Conservation (phyloP, 2,797 vertebrate species). For the Borostomias antarcticus region DNA sequence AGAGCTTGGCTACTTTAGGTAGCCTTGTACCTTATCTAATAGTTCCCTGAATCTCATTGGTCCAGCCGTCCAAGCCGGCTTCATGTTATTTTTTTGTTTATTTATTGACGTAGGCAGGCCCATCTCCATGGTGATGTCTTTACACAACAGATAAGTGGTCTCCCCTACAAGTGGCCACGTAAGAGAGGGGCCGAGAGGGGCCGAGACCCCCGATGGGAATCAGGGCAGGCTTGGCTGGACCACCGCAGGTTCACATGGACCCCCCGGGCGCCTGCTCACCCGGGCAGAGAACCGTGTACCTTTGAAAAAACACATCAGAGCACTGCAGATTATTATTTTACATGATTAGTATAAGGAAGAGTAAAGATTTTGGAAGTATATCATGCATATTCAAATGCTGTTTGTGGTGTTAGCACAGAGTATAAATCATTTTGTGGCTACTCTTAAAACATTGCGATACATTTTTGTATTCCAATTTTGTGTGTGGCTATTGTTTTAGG, state of each 20-base stretch:
- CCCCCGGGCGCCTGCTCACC: no score
- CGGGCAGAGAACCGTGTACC: no score
- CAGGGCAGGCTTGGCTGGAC: slow-evolving; percentile 30
- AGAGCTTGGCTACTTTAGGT: slow-evolving; percentile 15
- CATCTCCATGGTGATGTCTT: slow-evolving; percentile 74
- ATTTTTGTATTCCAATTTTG: not conserved
- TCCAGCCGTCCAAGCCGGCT: slow-evolving; percentile 35
- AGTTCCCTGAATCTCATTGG: slow-evolving; percentile 10
- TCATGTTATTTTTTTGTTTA: slow-evolving; percentile 58
- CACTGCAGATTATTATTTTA: no score
- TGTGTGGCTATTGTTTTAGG: not conserved
- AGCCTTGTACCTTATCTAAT: slow-evolving; percentile 31
- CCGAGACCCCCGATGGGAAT: slow-evolving; percentile 39
- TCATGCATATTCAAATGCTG: slow-evolving; percentile 1
- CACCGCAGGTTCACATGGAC: slow-evolving; percentile 18
- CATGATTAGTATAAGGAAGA: no score
- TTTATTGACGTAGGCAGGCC: slow-evolving; percentile 66
- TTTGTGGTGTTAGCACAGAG: slow-evolving; percentile 20
- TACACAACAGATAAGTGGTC: slow-evolving; percentile 61
- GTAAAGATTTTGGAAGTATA: slow-evolving; percentile 18
- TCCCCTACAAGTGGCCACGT: slow-evolving; percentile 41
- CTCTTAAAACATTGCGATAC: not conserved
- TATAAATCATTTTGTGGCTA: not conserved
- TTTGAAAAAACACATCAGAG: no score
- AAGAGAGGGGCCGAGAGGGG: slow-evolving; percentile 11